These are phyloP conservation scores for Caenorhabditis latens DNA, from an alignment of 1,140 invertebrate genomes.

Conservation along the genomic window DNA sequence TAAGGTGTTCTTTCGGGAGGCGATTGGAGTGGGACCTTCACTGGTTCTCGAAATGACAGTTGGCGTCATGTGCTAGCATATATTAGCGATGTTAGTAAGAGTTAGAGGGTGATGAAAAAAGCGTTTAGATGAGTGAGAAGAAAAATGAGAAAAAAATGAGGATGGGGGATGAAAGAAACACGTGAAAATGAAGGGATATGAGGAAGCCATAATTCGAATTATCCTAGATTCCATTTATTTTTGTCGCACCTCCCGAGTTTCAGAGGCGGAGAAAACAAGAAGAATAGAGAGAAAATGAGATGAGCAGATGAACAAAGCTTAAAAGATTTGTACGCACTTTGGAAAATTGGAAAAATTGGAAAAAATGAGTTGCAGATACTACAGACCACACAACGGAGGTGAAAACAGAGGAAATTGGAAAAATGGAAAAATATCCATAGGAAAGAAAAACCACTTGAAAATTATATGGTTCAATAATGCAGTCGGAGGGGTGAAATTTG, in stretches of 20 bases:
- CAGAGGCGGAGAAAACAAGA: background rate
- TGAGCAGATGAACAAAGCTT: background rate
- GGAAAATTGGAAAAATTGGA: background rate
- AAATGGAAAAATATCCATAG: background rate
- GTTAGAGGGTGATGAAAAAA: background rate
- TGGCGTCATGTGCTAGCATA: conserved; percentile 51
- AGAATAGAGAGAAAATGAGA: too few species aligned
- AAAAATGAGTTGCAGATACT: too few species aligned
- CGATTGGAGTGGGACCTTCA: background rate
- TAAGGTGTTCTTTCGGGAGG: conserved; percentile 52
- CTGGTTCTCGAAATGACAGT: conserved; percentile 52
- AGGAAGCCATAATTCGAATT: conserved; percentile 52
- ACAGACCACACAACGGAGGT: too few species aligned
- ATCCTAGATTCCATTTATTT: conserved; percentile 45
- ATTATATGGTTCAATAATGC: conserved; percentile 44
- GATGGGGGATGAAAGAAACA: background rate
- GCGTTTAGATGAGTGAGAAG: background rate
- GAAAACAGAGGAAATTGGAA: background rate
- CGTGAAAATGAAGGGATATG: conserved; percentile 13
- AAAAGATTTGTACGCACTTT: background rate
- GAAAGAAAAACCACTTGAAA: conserved; percentile 25
- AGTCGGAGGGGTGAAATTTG: conserved; percentile 21
- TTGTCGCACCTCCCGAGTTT: background rate
- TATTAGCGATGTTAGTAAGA: conserved; percentile 41
- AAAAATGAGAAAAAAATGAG: conserved; percentile 17